A percentile compares a stretch with the other conserved stretches of the same genome.
Evolutionary conservation across 2,113 vertebrate species (phyloP).

Genomic region (Eulemur rufifrons): DNA sequence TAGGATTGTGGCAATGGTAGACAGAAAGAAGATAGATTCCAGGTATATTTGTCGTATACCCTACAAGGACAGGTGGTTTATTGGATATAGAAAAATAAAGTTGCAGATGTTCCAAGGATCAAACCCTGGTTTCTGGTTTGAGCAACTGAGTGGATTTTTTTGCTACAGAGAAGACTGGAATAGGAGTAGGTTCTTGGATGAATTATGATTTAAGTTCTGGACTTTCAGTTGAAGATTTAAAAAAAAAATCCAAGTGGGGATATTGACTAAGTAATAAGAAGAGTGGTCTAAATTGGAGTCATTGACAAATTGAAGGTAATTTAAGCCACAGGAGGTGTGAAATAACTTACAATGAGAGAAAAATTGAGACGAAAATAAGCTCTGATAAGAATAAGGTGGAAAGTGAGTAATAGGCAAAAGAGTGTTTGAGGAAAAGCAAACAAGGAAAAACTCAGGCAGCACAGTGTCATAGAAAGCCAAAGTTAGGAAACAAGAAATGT

Average conservation of each 20-base stretch:
- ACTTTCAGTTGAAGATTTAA: background rate
- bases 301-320: background rate
- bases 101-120: background rate
- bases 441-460: background rate
- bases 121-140: background rate
- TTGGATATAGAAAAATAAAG: background rate
- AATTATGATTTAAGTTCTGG: constrained; percentile 1
- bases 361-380: background rate
- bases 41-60: background rate
- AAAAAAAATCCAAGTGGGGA: background rate
- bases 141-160: background rate
- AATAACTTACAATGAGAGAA: background rate
- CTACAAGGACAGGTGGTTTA: background rate
- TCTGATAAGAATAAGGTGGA: background rate
- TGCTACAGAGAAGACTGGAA: background rate
- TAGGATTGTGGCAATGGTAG: background rate
- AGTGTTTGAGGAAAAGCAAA: background rate
- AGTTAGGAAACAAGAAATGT: background rate
- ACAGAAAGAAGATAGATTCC: background rate
- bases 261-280: background rate
- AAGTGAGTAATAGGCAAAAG: background rate
- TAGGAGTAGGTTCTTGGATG: background rate
- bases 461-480: background rate
- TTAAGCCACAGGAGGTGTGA: background rate
- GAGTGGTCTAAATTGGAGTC: background rate